A percentile compares a stretch with the other conserved stretches of the same genome.
Conservation (phyloP, 2,797 vertebrate genomes). For the Anguilla obscura region DNA sequence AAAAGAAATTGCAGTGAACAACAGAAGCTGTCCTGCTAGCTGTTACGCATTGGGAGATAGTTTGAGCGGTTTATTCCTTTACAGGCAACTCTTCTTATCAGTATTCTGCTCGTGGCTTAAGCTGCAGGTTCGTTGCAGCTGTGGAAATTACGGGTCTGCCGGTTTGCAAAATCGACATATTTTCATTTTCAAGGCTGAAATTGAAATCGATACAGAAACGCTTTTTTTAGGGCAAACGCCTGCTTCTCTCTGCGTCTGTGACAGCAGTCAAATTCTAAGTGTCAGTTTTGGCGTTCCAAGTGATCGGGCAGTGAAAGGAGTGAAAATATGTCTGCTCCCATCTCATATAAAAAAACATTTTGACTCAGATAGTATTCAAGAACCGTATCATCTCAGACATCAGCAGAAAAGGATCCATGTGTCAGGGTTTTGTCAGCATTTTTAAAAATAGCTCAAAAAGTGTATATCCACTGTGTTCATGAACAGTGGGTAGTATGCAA, state of each 20-base stretch:
- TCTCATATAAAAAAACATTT: background rate
- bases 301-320: background rate
- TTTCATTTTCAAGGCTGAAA: constrained; percentile 14
- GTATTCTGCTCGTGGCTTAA: background rate
- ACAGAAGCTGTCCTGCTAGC: background rate
- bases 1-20: background rate
- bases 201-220: background rate
- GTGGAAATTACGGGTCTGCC: background rate
- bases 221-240: background rate
- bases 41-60: background rate
- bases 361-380: background rate
- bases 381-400: background rate
- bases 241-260: background rate
- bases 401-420: background rate
- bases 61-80: background rate
- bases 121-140: background rate
- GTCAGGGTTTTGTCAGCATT: background rate
- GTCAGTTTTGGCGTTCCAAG: background rate
- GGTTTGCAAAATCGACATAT: constrained; percentile 1
- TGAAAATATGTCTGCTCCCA: background rate
- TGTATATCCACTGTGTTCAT: background rate
- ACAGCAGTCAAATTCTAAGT: background rate
- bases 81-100: background rate
- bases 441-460: too few species aligned
- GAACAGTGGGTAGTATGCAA: background rate